These are phyloP conservation scores for Peromyscus leucopus DNA, from an alignment of 2,113 vertebrate genomes.

Conservation along the genomic window DNA sequence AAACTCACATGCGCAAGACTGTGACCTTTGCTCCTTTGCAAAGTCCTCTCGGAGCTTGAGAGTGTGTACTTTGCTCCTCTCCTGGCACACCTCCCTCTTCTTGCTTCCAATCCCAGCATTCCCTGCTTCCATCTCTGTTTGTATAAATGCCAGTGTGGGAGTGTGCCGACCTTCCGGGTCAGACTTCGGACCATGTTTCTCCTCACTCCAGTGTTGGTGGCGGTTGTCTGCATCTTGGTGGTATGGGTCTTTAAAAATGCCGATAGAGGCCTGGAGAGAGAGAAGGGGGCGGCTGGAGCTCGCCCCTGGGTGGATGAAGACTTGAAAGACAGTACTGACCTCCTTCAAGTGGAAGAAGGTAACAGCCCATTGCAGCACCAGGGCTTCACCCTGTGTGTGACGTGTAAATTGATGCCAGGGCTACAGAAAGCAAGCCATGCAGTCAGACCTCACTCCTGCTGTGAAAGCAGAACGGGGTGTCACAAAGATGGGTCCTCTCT, in stretches of 20 bases:
- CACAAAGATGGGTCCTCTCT: background rate
- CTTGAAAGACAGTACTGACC: constrained; percentile 90
- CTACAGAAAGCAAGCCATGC: rapidly evolving
- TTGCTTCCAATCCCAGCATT: background rate
- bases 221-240: constrained; percentile 91
- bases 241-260: constrained; percentile 88
- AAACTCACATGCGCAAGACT: background rate
- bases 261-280: constrained; percentile 43
- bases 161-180: background rate
- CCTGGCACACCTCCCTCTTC: constrained; percentile 9
- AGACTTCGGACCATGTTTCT: constrained; percentile 87
- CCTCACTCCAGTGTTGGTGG: constrained; percentile 91
- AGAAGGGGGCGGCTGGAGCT: background rate
- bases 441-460: background rate
- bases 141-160: background rate
- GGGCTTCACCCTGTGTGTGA: rapidly evolving
- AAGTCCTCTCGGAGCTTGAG: background rate
- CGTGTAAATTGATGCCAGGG: rapidly evolving
- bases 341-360: constrained; percentile 86
- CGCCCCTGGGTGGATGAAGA: constrained; percentile 93
- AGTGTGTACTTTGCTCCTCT: background rate
- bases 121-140: background rate
- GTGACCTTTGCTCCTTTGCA: constrained; percentile 64
- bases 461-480: background rate
- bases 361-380: constrained; percentile 28